Percentiles rank a stretch among this genome's conserved stretches.
Evolutionary conservation across 2,888 invertebrate species (phyloP).

Genomic region (Scaptomyza polygonia): DNA sequence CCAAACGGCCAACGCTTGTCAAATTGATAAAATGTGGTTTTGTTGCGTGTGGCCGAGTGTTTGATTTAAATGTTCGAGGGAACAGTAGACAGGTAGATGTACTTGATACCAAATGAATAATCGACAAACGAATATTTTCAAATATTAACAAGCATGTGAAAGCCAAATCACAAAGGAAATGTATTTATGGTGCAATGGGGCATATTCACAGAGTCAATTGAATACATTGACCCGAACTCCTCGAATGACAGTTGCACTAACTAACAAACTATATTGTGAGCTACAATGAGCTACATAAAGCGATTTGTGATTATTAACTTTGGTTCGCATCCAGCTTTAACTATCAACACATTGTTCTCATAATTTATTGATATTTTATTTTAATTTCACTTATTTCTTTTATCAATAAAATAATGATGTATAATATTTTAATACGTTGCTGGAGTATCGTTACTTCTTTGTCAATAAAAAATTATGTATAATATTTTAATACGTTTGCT

Average conservation of each 20-base stretch:
- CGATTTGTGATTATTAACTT: not conserved
- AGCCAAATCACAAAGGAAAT: not conserved
- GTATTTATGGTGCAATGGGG: slow-evolving; percentile 24
- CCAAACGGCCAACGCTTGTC: slow-evolving; percentile 32
- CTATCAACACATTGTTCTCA: not conserved
- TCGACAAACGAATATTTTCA: not conserved
- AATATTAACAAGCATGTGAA: not conserved
- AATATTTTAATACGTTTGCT: too few species aligned
- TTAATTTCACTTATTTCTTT: too few species aligned
- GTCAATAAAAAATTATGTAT: too few species aligned
- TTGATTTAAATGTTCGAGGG: slow-evolving; percentile 7
- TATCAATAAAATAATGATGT: too few species aligned
- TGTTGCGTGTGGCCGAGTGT: slow-evolving; percentile 6
- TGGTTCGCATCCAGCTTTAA: not conserved
- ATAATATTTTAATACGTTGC: not conserved
- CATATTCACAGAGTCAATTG: slow-evolving; percentile 9
- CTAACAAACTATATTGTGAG: slow-evolving; percentile 13
- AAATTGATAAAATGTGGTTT: slow-evolving; percentile 17
- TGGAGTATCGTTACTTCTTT: too few species aligned
- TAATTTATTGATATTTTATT: not conserved
- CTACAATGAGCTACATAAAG: not conserved
- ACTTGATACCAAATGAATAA: too few species aligned
- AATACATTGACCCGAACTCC: slow-evolving; percentile 3
- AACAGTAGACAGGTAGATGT: too few species aligned
- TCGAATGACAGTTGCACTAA: slow-evolving; percentile 24